Base-by-base conservation (phyloP, 2,113 vertebrate genomes). In the Malurus alboscapulatus region DNA sequence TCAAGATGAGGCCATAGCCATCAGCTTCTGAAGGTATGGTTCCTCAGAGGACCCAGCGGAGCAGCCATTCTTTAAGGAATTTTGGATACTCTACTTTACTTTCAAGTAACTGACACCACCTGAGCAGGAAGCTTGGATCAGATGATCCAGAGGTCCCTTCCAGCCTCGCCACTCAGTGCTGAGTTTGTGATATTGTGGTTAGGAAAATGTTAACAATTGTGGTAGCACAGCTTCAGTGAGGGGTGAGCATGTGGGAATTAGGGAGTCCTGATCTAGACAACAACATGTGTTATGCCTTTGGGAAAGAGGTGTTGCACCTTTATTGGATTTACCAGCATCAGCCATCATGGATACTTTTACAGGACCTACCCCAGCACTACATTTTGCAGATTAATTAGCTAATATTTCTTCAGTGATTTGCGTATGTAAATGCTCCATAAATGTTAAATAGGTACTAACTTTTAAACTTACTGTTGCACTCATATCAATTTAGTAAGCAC, bases 341-440 rank as follows among this genome's bases (percentile, higher is more conserved):
- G 24, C 19, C 51, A 4, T 58, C 22, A 34, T 9, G 34, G 20
- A 26, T 73, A 34, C 54, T 91, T 90, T 54, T 58, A 63, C 17
- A 59, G 26, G 34, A 86, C 19, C 13, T 88, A 48, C 34, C 21
- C 7, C 6, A 55, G 26, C 44, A 62, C 14, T 34, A 12, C 30
- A 18, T 62, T 73, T 26, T 66, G 34, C 42, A 55, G 44, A 86
- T 59, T 77, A 90, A 90, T 88, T 86, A 63, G 24, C 30, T 86
- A 90, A 67, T 81, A 76, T 59, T 83, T 86, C 55, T 36, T 38
- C 38, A 38, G 38, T 38, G 38, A 38, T 38, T 38, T 38, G 38
- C 38, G 10, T 38, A 38, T 38, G 38, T 38, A 38, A 38, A 38
- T 38, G 38, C 38, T 38, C 4, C 38, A 38, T 38, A 38, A 38